These are phyloP conservation scores for Hypselothyrea guttata DNA, from an alignment of 2,888 invertebrate genomes.

Conservation along the genomic window DNA sequence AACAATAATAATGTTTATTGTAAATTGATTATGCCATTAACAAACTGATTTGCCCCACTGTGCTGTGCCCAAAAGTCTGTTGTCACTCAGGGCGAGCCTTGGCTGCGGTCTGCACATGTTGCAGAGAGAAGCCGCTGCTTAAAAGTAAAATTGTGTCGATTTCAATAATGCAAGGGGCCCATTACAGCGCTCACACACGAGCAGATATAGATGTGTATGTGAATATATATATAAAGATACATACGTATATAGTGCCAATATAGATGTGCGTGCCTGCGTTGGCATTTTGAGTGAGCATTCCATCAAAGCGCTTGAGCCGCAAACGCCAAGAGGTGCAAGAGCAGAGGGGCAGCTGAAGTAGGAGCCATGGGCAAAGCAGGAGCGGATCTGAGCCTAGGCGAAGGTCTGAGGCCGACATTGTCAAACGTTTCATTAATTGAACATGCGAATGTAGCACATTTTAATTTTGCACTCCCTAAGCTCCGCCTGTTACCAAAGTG, in stretches of 20 bases:
- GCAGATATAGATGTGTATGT: too few relatives aligned
- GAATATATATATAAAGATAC: constrained; percentile 23
- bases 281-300: constrained; percentile 70
- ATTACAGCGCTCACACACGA: constrained; percentile 55
- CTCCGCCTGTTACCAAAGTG: background rate
- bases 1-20: too few relatives aligned
- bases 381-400: constrained; percentile 2
- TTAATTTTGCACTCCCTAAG: constrained; percentile 71
- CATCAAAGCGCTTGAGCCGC: constrained; percentile 68
- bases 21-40: background rate
- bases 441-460: constrained; percentile 77
- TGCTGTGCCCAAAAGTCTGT: constrained; percentile 35
- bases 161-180: constrained; percentile 73
- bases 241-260: constrained; percentile 4
- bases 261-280: constrained; percentile 60
- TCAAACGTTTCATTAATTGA: constrained; percentile 79
- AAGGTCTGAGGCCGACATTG: constrained; percentile 52
- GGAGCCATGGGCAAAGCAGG: background rate
- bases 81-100: constrained; percentile 54
- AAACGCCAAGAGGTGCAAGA: constrained; percentile 43
- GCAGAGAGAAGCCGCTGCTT: constrained; percentile 55
- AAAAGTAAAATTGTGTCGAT: constrained; percentile 77
- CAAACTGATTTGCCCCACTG: constrained; percentile 32
- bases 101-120: constrained; percentile 56
- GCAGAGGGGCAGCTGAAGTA: background rate